Evolutionary conservation across 1,140 invertebrate species (phyloP), one percentile per base, ranked within the genome.

Genomic region (Drosophila yakuba): DNA sequence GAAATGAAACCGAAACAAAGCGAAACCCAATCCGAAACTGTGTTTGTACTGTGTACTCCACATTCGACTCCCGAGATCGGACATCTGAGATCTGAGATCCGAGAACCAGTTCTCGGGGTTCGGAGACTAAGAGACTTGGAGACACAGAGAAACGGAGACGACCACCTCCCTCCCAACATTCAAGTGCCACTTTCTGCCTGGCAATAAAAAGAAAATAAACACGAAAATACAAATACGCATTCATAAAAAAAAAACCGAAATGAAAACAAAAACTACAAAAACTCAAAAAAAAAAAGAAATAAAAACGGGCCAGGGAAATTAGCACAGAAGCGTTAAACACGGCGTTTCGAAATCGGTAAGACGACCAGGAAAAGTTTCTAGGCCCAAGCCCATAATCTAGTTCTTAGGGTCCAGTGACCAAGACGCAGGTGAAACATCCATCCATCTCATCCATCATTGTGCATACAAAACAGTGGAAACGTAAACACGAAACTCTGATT

Each of bases 141-240:
- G 28, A 51, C 10, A 35, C 48, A 10, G 48, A 12, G 48, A 51
- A 51, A 35, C 23, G 43, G 61, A 15, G 52, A 23, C 58, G 52
- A 62, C 59, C 36, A 36, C 58, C 59, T 64, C 54, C 58, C 59
- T 64, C 41, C 43, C 43, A 47, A 14, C 23, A 60, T 63, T 43
- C 55, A 69, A 71, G 64, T 71, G 67, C 68, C 68, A 72, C 64
- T 73, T 73, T 73, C 68, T 73, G 47, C 28, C 57, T 61, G 56
- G 56, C 55, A 60, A 56, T 74, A 74, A 74, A 74, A 74, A 56
- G 59, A 74, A 74, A 63, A 74, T 74, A 74, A 74, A 75, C 73
- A 64, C 61, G 45, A 74, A 74, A 63, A 74, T 54, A 74, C 44
- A 47, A 62, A 74, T 64, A 75, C 56, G 69, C 68, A 73, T 61